phyloP scores from a whole-genome alignment of 30 jellyfish, hydroid and myxozoan species.

The Hydractinia echinata region DNA sequence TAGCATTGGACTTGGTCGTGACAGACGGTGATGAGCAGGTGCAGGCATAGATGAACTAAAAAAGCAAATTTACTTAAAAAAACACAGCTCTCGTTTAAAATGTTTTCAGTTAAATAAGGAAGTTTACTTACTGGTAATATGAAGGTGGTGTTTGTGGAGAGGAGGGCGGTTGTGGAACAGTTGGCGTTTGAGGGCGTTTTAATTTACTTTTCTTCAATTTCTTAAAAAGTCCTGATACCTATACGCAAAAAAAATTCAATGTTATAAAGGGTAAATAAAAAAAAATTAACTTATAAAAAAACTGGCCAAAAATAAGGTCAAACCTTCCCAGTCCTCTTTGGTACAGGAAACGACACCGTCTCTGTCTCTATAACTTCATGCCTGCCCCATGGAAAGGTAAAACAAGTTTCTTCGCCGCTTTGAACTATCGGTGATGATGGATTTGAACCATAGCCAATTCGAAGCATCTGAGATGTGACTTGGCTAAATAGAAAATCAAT shows the following conservation, averaged over 20 bases:
- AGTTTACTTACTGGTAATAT: conserved; percentile 33
- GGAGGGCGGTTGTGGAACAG: conserved; percentile 30
- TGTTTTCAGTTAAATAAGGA: too few species aligned
- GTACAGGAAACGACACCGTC: too few species aligned
- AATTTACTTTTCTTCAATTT: conserved; percentile 29
- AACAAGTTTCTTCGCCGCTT: neutral
- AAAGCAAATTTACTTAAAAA: neutral
- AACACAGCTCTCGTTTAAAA: neutral
- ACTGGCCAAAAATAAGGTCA: too few species aligned
- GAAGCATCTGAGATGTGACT: conserved; percentile 23
- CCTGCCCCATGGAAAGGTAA: too few species aligned
- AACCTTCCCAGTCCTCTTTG: too few species aligned
- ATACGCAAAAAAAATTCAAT: neutral
- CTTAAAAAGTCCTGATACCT: conserved; percentile 38
- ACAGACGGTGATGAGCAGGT: conserved; percentile 45
- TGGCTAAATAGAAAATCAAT: conserved; percentile 4
- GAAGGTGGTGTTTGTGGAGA: conserved; percentile 37
- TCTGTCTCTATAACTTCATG: too few species aligned
- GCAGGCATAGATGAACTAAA: conserved; percentile 46
- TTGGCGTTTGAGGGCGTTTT: conserved; percentile 23
- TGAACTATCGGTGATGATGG: conserved; percentile 36
- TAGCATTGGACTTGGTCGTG: conserved; percentile 61
- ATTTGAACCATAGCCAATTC: conserved; percentile 41
- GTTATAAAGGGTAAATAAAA: too few species aligned
- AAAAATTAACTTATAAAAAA: too few species aligned